Evolutionary conservation across 2,888 invertebrate species (phyloP), one percentile per base, ranked within the genome.

Genomic region (Myopa tessellatipennis): DNA sequence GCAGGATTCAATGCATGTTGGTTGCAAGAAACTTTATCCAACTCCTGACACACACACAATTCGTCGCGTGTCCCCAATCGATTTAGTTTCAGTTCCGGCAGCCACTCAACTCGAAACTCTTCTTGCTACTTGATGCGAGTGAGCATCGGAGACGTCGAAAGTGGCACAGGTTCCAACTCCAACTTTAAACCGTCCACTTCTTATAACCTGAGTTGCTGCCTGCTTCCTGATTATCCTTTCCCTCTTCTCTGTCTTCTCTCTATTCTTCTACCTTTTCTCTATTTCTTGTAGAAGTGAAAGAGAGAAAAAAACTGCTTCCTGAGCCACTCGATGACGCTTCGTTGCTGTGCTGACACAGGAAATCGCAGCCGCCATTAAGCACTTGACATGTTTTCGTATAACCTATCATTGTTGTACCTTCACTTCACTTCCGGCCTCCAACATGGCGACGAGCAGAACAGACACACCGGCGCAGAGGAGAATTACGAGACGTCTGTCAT

Each of bases 401-500:
- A 74, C 50, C 34, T 74, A 65, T 45, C 45, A 45, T 45, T 45
- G 45, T 36, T 50, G 50, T 65, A 40, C 65, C 63, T 26, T 63
- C 63, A 65, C 45, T 50, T 45, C 69, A 70, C 74, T 65, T 74
- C 63, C 74, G 74, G 52, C 65, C 12, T 65, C 36, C n/a, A 16
- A 67, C n/a, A 40, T n/a, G 16, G 67, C 38, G 18, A 7, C 63
- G 36, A 26, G 10, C 36, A 36, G 45, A 6, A 45, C 1, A 45
- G 55, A 67, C 67, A 40, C 40, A n/a, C 40, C 36, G 40, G 40
- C 63, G 16, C 52, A 55, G n/a, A 6, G 14, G 5, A n/a, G n/a
- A 55, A 55, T 16, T 55, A n/a, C 55, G 55, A 55, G 77, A 80
- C 77, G 58, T 76, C 77, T 76, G 79, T 80, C 68, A 74, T 76